These are phyloP conservation scores for Chiridota heheva DNA, from an alignment of 35 echinoderm and acorn worm genomes.

Conservation along the genomic window DNA sequence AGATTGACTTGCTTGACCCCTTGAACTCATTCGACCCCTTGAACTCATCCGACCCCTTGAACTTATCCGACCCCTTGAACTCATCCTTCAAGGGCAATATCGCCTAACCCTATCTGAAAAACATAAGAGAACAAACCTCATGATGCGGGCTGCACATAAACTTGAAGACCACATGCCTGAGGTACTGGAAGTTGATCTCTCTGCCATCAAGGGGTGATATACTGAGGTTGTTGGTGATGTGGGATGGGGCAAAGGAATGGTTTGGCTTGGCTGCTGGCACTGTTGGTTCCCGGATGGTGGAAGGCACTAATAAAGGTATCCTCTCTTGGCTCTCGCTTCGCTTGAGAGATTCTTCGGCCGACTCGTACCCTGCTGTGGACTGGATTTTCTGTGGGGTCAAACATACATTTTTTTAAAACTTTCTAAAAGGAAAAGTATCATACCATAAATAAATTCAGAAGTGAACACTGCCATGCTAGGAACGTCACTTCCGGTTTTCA, in stretches of 20 bases:
- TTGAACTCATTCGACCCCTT: too few species aligned
- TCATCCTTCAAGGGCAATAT: too few species aligned
- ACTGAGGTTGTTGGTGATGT: slow-evolving; percentile 2
- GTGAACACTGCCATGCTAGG: too few species aligned
- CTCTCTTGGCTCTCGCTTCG: slow-evolving; percentile 16
- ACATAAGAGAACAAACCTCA: slow-evolving; percentile 59
- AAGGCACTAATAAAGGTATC: background rate
- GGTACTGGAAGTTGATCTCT: slow-evolving; percentile 98
- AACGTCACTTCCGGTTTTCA: too few species aligned
- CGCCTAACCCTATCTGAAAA: too few species aligned
- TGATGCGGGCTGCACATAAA: slow-evolving; percentile 87
- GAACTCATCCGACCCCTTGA: background rate
- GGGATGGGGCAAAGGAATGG: background rate
- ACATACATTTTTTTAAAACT: background rate
- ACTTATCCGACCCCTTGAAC: too few species aligned
- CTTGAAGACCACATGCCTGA: slow-evolving; percentile 94
- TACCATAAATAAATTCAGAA: too few species aligned
- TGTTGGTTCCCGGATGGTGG: background rate
- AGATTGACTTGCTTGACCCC: too few species aligned
- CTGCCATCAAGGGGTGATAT: slow-evolving; percentile 40
- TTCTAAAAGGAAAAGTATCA: too few species aligned
- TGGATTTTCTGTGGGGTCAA: slow-evolving; percentile 83
- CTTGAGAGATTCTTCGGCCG: slow-evolving; percentile 51
- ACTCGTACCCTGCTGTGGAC: slow-evolving; percentile 60
- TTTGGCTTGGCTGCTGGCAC: slow-evolving; percentile 4